A percentile compares a stretch with the other conserved stretches of the same genome.
These are phyloP conservation scores for Drosophila atripex DNA, from an alignment of 2,888 invertebrate genomes.

Conservation along the genomic window DNA sequence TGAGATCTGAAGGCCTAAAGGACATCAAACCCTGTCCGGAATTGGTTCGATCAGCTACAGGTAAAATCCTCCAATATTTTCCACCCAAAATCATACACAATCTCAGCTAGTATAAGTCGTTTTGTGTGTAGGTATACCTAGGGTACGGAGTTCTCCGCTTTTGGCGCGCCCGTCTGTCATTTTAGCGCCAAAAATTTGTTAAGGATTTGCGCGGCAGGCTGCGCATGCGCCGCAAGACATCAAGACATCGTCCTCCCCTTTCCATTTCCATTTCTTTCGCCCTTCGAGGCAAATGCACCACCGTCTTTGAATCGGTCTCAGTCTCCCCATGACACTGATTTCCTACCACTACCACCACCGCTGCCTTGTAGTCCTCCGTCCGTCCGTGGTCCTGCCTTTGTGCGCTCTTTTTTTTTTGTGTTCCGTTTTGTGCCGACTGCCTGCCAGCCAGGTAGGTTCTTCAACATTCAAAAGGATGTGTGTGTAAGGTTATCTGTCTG, in stretches of 20 bases:
- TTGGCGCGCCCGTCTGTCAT: constrained; percentile 61
- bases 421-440: constrained; percentile 51
- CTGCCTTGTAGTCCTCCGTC: constrained; percentile 8
- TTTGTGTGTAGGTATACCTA: constrained; percentile 19
- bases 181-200: constrained; percentile 71
- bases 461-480: constrained; percentile 37
- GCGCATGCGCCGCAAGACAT: constrained; percentile 77
- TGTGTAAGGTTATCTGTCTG: constrained; percentile 28
- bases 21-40: constrained; percentile 37
- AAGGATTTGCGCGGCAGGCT: constrained; percentile 61
- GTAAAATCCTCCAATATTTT: constrained; percentile 25
- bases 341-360: constrained; percentile 67
- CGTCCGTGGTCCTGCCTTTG: constrained; percentile 49
- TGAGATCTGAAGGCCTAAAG: constrained; percentile 27
- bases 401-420: constrained; percentile 37
- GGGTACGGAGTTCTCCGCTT: constrained; percentile 41
- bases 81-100: constrained; percentile 34
- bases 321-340: constrained; percentile 57
- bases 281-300: constrained; percentile 51
- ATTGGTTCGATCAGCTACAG: constrained; percentile 36
- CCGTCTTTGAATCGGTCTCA: constrained; percentile 26
- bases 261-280: not conserved
- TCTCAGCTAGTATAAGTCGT: constrained; percentile 12
- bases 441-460: constrained; percentile 67
- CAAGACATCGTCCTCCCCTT: constrained; percentile 34